phyloP scores from a whole-genome alignment of 2,113 vertebrate species.

The Chauna torquata region DNA sequence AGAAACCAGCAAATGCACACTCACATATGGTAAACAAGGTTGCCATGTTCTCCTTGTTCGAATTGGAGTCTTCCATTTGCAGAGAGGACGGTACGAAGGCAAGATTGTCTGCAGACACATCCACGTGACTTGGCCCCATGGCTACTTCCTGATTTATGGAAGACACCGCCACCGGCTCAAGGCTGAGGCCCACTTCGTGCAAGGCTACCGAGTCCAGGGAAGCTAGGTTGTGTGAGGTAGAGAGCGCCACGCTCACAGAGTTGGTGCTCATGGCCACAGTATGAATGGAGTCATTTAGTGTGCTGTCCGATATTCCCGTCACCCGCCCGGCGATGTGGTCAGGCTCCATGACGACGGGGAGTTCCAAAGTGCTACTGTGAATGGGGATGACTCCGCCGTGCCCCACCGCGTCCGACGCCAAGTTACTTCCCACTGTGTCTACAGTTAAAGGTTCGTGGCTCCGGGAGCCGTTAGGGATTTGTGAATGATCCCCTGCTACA shows the following conservation, averaged over 20 bases:
- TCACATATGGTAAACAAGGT: conserved; percentile 94
- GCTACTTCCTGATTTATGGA: conserved; percentile 93
- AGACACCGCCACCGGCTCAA: conserved; percentile 91
- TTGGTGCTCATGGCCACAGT: conserved; percentile 87
- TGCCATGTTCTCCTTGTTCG: conserved; percentile 95
- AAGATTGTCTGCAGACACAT: conserved; percentile 89
- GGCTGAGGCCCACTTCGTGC: conserved; percentile 89
- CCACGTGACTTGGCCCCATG: conserved; percentile 83
- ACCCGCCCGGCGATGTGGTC: conserved; percentile 85
- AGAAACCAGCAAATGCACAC: conserved; percentile 62
- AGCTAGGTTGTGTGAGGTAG: conserved; percentile 88
- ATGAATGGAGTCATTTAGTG: conserved; percentile 89
- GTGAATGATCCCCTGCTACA: conserved; percentile 85
- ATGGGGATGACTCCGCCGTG: conserved; percentile 88
- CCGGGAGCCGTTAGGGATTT: conserved; percentile 82
- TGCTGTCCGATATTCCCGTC: conserved; percentile 78
- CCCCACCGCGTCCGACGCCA: conserved; percentile 84
- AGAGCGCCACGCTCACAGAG: conserved; percentile 92
- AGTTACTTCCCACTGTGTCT: conserved; percentile 74
- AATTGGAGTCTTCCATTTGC: conserved; percentile 92
- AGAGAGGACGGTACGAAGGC: conserved; percentile 90
- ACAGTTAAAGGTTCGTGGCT: conserved; percentile 83
- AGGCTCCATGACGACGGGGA: conserved; percentile 93
- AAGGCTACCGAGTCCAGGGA: conserved; percentile 89
- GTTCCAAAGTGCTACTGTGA: conserved; percentile 88